A percentile compares a stretch with the other conserved stretches of the same genome.
Evolutionary conservation across 2,113 vertebrate species (phyloP).

Genomic region (Odobenus rosmarus): DNA sequence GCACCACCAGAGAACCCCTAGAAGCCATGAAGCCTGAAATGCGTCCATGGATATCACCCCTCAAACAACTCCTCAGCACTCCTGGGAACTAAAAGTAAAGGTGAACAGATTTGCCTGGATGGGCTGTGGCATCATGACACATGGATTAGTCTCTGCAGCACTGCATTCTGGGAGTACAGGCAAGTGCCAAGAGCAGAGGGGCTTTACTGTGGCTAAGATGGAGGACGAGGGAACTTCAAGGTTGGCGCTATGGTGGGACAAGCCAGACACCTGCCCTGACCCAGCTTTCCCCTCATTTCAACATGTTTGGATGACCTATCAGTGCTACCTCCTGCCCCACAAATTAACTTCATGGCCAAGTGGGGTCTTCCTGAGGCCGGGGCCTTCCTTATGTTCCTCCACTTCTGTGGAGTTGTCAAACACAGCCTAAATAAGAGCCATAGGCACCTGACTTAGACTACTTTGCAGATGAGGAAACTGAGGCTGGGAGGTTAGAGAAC

Average conservation of each 20-base stretch:
- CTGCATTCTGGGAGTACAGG: not conserved
- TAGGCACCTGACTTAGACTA: not conserved
- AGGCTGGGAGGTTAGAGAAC: not conserved
- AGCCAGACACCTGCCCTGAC: not conserved
- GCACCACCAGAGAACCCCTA: constrained; percentile 21
- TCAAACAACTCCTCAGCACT: not conserved
- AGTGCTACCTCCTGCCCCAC: constrained; percentile 79
- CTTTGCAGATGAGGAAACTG: not conserved
- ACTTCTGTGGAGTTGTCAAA: not conserved
- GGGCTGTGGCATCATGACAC: not conserved
- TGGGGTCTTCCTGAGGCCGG: not conserved
- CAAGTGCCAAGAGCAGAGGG: not conserved
- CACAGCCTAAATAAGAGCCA: not conserved
- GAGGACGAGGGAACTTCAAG: constrained; percentile 41
- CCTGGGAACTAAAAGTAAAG: constrained; percentile 36
- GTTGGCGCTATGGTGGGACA: not conserved
- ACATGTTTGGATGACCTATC: constrained; percentile 76
- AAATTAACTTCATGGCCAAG: not conserved
- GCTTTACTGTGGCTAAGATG: not conserved
- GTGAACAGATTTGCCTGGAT: not conserved
- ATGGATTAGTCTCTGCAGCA: rapidly evolving
- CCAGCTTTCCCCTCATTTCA: constrained; percentile 64
- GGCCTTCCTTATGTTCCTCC: not conserved
- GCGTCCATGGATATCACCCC: not conserved
- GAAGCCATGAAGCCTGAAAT: not conserved